phyloP scores from a whole-genome alignment of 2,113 vertebrate genomes.

The Meleagris gallopavo region DNA sequence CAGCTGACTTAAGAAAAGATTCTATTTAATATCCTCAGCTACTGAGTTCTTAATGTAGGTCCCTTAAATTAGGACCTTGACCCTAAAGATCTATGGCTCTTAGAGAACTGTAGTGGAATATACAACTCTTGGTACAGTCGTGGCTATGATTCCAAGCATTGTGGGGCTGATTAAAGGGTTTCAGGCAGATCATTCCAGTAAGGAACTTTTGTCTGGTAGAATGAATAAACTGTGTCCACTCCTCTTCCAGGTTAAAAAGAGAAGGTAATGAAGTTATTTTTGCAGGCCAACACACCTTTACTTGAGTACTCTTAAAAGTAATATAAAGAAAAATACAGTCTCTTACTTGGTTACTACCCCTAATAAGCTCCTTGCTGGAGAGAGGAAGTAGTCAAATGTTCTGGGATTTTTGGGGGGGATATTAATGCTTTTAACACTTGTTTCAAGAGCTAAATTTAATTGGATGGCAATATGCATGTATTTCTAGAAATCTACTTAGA shows the following conservation, averaged over 20 bases:
- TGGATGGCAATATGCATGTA: background rate
- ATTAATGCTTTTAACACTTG: background rate
- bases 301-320: background rate
- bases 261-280: background rate
- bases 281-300: background rate
- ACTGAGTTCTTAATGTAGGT: background rate
- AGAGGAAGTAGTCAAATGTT: background rate
- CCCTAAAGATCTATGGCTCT: background rate
- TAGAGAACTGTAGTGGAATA: background rate
- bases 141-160: background rate
- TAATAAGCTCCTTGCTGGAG: background rate
- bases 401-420: fast-evolving
- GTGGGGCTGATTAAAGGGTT: background rate
- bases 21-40: background rate
- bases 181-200: background rate
- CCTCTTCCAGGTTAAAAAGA: background rate
- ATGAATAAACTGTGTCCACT: background rate
- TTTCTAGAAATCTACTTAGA: background rate
- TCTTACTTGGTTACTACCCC: background rate
- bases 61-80: background rate
- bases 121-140: background rate
- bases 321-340: fast-evolving
- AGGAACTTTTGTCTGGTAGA: background rate
- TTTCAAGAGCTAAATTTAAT: background rate
- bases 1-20: background rate